phyloP scores from a whole-genome alignment of 2,113 vertebrate species.

The Percopsis transmontana region DNA sequence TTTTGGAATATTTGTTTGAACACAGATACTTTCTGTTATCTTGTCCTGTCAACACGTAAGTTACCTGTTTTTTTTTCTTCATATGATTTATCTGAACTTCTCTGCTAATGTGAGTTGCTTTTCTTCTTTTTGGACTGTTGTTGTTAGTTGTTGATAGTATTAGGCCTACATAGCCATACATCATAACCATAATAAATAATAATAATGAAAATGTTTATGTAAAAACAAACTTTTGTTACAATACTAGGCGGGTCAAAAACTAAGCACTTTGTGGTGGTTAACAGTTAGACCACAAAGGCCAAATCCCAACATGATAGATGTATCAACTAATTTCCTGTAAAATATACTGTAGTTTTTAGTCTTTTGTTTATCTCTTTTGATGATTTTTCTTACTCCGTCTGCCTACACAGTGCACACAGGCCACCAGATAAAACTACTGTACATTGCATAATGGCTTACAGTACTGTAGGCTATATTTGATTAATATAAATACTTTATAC shows the following conservation, averaged over 20 bases:
- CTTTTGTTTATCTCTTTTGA: conserved; percentile 7
- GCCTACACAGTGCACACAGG: neutral
- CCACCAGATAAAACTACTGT: neutral
- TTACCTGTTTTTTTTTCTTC: no score
- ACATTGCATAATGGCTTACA: neutral
- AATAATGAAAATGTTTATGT: no score
- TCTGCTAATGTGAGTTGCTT: no score
- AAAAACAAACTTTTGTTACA: no score
- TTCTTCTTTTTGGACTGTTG: no score
- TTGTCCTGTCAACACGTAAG: no score
- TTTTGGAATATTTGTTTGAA: no score
- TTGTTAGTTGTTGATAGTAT: no score
- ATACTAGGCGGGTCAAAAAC: neutral
- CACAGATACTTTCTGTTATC: no score
- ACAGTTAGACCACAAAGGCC: conserved; percentile 7
- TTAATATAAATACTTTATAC: neutral
- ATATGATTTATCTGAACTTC: no score
- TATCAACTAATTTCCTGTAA: conserved; percentile 25
- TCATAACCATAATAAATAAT: no score
- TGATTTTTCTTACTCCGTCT: neutral
- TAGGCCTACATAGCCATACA: no score
- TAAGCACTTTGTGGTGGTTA: neutral
- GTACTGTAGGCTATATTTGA: neutral
- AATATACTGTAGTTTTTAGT: conserved; percentile 13
- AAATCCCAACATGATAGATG: neutral